A percentile compares a stretch with the other conserved stretches of the same genome.
Evolutionary conservation across 2,113 vertebrate species (phyloP).

Genomic region (Oriolus oriolus): DNA sequence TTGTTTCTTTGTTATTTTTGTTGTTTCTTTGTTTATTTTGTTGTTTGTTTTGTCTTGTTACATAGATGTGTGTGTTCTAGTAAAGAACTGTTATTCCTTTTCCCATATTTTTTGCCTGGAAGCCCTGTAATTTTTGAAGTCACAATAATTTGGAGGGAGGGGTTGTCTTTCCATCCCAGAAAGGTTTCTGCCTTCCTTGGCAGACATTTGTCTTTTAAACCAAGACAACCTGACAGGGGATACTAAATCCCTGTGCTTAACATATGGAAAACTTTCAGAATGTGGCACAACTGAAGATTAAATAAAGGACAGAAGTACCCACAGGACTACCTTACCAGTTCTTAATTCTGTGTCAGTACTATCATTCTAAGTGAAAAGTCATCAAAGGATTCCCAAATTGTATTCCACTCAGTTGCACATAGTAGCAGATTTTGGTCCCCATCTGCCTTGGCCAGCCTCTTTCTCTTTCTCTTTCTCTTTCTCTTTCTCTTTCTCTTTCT

Average conservation of each 20-base stretch:
- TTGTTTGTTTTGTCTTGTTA: background rate
- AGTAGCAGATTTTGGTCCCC: background rate
- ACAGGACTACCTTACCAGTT: background rate
- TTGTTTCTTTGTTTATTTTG: background rate
- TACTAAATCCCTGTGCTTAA: background rate
- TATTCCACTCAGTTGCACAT: background rate
- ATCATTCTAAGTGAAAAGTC: background rate
- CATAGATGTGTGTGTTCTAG: background rate
- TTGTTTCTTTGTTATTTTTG: background rate
- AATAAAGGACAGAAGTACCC: background rate
- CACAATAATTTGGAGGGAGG: background rate
- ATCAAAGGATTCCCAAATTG: background rate
- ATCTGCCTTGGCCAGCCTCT: background rate
- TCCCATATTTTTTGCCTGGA: background rate
- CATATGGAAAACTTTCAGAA: background rate
- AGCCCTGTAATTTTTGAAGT: fast-evolving
- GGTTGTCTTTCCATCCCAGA: background rate
- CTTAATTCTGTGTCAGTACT: background rate
- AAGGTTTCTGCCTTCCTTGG: background rate
- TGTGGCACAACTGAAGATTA: background rate
- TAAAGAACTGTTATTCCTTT: background rate
- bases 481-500: background rate
- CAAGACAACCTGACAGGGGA: background rate
- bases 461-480: background rate
- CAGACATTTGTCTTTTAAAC: background rate